These are phyloP conservation scores for Ormyrus thymus DNA, from an alignment of 2,888 invertebrate genomes.

Conservation along the genomic window DNA sequence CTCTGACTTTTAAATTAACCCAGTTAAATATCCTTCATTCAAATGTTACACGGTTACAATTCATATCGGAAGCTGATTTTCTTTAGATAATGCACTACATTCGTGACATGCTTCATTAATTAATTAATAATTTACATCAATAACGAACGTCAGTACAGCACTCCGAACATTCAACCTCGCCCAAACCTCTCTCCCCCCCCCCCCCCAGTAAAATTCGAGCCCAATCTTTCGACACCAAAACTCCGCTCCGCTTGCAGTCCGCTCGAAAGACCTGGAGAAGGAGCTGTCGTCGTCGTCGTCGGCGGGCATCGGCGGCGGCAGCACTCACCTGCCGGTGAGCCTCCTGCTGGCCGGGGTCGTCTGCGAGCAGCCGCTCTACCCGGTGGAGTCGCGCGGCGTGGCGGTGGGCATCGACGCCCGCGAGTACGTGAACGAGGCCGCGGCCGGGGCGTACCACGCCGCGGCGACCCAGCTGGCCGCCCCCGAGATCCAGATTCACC, in stretches of 20 bases:
- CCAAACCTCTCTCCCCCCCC: no score
- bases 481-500: conserved; percentile 69
- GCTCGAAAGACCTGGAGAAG: conserved; percentile 69
- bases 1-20: no score
- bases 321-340: conserved; percentile 68
- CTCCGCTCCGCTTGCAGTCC: background rate
- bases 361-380: conserved; percentile 54
- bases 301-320: conserved; percentile 57
- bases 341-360: conserved; percentile 5
- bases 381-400: conserved; percentile 59
- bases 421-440: conserved; percentile 66
- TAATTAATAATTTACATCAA: no score
- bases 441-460: conserved; percentile 58
- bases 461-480: conserved; percentile 57
- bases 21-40: no score
- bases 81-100: no score
- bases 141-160: no score
- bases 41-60: no score
- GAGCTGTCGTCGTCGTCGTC: conserved; percentile 78
- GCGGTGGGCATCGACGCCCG: conserved; percentile 68
- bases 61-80: no score
- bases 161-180: no score
- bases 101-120: no score
- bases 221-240: no score
- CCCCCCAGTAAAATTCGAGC: no score